These are phyloP conservation scores for Drosophila teissieri DNA, from an alignment of 1,140 invertebrate species.

Conservation along the genomic window DNA sequence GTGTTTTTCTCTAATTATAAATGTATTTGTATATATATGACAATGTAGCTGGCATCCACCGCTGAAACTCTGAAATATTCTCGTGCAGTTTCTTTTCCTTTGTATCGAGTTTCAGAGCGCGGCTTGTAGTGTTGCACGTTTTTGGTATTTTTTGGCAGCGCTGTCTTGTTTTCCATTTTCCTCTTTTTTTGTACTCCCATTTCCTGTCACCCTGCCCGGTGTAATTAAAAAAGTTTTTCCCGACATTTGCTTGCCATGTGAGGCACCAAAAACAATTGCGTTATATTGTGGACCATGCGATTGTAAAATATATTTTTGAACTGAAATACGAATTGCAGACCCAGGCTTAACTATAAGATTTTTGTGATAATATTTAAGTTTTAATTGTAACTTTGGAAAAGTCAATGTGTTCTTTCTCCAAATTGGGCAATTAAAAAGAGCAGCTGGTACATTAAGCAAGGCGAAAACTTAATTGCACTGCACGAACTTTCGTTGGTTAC, in stretches of 20 bases:
- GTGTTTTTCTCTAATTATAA: no score
- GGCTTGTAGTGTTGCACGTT: constrained; percentile 42
- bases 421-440: neutral
- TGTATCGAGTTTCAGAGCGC: constrained; percentile 39
- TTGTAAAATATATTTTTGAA: constrained; percentile 15
- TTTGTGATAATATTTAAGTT: constrained; percentile 14
- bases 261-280: constrained; percentile 7
- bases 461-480: no score
- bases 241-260: constrained; percentile 48
- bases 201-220: constrained; percentile 20
- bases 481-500: no score
- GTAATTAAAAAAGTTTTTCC: constrained; percentile 58
- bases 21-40: neutral
- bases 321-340: constrained; percentile 25
- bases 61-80: neutral
- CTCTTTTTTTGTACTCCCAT: neutral
- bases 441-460: neutral
- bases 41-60: no score
- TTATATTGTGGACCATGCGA: neutral
- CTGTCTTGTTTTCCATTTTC: constrained; percentile 23
- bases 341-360: neutral
- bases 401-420: no score
- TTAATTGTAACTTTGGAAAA: neutral
- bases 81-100: constrained; percentile 4
- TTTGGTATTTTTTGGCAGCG: constrained; percentile 31